A percentile compares a stretch with the other conserved stretches of the same genome.
phyloP scores from a whole-genome alignment of 2,113 vertebrate genomes.

The Chloropsis hardwickii region DNA sequence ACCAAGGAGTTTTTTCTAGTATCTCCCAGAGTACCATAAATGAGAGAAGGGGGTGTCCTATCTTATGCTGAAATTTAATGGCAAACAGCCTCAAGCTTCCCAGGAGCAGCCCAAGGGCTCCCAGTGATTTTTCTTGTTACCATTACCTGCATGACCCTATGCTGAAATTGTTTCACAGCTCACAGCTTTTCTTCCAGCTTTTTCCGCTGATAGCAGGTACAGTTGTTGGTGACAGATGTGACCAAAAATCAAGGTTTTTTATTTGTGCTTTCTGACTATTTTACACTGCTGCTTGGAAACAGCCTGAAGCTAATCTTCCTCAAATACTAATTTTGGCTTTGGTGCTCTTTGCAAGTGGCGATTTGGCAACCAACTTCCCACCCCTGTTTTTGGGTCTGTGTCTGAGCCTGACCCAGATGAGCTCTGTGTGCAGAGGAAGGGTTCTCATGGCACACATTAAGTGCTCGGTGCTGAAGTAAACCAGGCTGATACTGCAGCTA shows the following conservation, averaged over 20 bases:
- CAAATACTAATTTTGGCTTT: background rate
- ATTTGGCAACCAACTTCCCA: background rate
- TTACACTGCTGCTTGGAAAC: background rate
- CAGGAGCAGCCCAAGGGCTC: background rate
- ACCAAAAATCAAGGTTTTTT: background rate
- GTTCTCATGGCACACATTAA: fast-evolving
- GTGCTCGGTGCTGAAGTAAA: background rate
- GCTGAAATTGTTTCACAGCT: background rate
- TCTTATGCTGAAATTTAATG: background rate
- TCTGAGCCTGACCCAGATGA: background rate
- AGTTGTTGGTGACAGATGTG: background rate
- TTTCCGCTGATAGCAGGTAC: background rate
- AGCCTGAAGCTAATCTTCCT: background rate
- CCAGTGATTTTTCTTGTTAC: background rate
- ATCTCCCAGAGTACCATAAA: background rate
- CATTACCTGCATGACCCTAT: background rate
- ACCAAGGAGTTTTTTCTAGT: background rate
- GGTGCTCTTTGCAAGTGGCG: background rate
- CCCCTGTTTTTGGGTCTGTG: background rate
- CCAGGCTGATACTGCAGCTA: background rate
- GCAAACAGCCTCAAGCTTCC: background rate
- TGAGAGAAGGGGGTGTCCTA: background rate
- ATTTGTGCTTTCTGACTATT: background rate
- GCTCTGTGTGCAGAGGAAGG: background rate
- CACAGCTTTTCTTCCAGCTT: background rate